Conservation (phyloP, 1,140 invertebrate genomes). For the Meloidogyne floridensis region DNA sequence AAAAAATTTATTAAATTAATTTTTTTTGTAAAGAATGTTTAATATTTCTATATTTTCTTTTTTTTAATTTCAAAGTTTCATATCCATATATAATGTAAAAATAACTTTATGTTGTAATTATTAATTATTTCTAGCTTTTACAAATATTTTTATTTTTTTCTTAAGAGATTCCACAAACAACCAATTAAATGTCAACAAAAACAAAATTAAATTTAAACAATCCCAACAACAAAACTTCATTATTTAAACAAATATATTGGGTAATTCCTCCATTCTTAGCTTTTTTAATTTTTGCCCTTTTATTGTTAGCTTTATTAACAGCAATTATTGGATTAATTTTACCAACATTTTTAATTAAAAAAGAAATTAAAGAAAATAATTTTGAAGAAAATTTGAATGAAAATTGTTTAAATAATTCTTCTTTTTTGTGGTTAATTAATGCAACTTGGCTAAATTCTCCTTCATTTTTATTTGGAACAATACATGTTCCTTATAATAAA, state of each 20-base stretch:
- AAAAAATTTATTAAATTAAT: too few species aligned
- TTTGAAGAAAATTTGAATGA: not conserved
- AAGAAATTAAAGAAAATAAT: not conserved
- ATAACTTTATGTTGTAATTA: too few species aligned
- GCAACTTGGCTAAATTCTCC: not conserved
- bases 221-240: not conserved
- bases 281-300: not conserved
- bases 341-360: not conserved
- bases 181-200: too few species aligned
- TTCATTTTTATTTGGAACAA: constrained; percentile 22
- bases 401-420: too few species aligned
- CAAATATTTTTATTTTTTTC: too few species aligned
- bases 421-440: constrained; percentile 5
- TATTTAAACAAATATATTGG: not conserved
- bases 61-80: too few species aligned
- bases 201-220: not conserved
- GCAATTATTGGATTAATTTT: constrained; percentile 2
- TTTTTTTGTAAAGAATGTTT: too few species aligned
- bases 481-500: constrained; percentile 40
- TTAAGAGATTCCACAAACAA: too few species aligned
- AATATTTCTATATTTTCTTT: too few species aligned
- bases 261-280: not conserved
- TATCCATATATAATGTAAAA: too few species aligned
- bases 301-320: constrained; percentile 9
- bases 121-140: too few species aligned